These are phyloP conservation scores for Drosophila monieri DNA, from an alignment of 2,888 invertebrate species.

Conservation along the genomic window DNA sequence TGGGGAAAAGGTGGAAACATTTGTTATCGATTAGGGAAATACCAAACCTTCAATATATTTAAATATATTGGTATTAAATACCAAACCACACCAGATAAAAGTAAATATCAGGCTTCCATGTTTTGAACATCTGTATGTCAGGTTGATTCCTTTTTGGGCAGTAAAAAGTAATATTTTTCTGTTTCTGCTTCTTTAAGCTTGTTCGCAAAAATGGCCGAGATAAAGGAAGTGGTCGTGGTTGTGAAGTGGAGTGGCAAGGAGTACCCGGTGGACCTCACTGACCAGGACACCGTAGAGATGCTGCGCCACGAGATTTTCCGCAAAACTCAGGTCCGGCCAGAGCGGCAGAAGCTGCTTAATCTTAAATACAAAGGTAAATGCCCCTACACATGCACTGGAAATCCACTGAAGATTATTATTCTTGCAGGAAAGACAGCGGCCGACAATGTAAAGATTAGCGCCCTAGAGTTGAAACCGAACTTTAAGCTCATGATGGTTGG, in stretches of 20 bases:
- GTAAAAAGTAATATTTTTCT: background rate
- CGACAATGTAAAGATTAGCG: constrained; percentile 90
- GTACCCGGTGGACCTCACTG: constrained; percentile 91
- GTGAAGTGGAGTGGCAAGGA: constrained; percentile 98
- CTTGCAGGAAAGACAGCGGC: constrained; percentile 91
- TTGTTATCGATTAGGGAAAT: too few relatives aligned
- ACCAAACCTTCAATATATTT: too few relatives aligned
- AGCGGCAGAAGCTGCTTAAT: constrained; percentile 96
- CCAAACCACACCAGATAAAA: too few relatives aligned
- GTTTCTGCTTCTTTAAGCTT: background rate
- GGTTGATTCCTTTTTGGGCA: background rate
- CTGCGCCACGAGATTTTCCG: constrained; percentile 94
- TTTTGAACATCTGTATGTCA: background rate
- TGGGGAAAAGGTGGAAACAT: too few relatives aligned
- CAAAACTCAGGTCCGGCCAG: constrained; percentile 95
- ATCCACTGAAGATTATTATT: background rate
- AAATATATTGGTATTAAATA: too few relatives aligned
- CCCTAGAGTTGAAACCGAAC: constrained; percentile 92
- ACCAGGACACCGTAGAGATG: constrained; percentile 90
- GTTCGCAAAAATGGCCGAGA: constrained; percentile 7
- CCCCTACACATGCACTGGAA: background rate
- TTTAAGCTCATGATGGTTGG: constrained; percentile 99
- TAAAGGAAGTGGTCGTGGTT: constrained; percentile 78
- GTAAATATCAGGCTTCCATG: background rate
- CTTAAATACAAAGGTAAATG: constrained; percentile 93